These are phyloP conservation scores for Heliothis peltigera DNA, from an alignment of 2,888 invertebrate genomes.

Conservation along the genomic window DNA sequence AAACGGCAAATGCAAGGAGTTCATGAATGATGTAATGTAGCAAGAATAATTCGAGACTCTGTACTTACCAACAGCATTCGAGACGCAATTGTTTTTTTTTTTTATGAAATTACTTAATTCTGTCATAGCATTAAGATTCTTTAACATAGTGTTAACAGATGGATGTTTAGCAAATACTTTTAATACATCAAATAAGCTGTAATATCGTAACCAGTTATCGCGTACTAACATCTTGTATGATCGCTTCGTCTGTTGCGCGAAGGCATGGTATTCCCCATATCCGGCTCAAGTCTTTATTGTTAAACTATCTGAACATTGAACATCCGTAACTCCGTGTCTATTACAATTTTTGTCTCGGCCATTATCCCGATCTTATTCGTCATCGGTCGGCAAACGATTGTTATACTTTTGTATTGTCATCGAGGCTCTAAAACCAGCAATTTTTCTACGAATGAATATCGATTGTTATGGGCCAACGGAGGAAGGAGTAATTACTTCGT, in stretches of 20 bases:
- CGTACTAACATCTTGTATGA: slow-evolving; percentile 15
- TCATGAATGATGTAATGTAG: slow-evolving; percentile 10
- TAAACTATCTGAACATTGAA: slow-evolving; percentile 35
- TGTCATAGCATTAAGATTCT: slow-evolving; percentile 13
- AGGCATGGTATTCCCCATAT: slow-evolving; percentile 66
- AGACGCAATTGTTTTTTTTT: slow-evolving; percentile 1
- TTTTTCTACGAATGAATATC: background rate
- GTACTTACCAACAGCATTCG: background rate
- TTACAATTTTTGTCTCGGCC: slow-evolving; percentile 31
- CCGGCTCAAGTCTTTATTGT: slow-evolving; percentile 53
- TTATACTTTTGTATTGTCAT: slow-evolving; percentile 44
- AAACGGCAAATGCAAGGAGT: background rate
- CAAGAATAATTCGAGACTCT: background rate
- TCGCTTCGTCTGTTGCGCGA: slow-evolving; percentile 15
- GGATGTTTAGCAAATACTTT: slow-evolving; percentile 34
- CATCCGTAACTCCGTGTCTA: slow-evolving; percentile 54
- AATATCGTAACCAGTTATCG: slow-evolving; percentile 26
- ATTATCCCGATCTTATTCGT: slow-evolving; percentile 43
- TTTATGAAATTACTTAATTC: no score
- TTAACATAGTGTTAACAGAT: slow-evolving; percentile 22
- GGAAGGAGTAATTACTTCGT: slow-evolving; percentile 6
- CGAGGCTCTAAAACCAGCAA: slow-evolving; percentile 35
- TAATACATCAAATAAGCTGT: slow-evolving; percentile 23
- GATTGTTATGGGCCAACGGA: slow-evolving; percentile 6
- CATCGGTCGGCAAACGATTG: slow-evolving; percentile 25